Evolutionary conservation across 2,888 invertebrate genomes (phyloP).

Genomic region (Ophion costatus): DNA sequence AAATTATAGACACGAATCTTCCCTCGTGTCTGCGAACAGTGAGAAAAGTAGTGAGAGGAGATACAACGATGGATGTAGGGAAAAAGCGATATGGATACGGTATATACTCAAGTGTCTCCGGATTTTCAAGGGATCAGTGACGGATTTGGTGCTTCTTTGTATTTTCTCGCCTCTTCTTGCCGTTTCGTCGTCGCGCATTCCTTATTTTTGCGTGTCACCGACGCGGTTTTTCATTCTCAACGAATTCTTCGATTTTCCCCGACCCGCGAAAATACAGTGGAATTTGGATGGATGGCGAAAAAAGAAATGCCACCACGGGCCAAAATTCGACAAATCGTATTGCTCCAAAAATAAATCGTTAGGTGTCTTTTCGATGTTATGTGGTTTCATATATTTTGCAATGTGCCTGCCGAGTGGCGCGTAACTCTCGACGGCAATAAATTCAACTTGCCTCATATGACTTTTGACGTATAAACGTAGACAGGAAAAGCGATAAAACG

Average conservation of each 20-base stretch:
- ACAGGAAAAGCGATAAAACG: no score
- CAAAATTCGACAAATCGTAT: not conserved
- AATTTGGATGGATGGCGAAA: not conserved
- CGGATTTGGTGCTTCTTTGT: slow-evolving; percentile 16
- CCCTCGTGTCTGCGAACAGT: not conserved
- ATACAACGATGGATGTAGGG: not conserved
- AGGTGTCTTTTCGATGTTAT: no score
- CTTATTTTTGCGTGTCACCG: not conserved
- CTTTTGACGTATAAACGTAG: no score
- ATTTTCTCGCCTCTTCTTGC: slow-evolving; percentile 12
- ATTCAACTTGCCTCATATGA: no score
- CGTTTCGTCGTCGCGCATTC: not conserved
- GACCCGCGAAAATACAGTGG: not conserved
- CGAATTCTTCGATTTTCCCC: not conserved
- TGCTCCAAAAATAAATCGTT: no score
- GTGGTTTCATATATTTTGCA: no score
- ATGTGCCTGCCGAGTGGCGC: no score
- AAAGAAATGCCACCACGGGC: not conserved
- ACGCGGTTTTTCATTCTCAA: not conserved
- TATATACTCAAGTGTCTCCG: slow-evolving; percentile 42
- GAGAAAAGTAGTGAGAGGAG: not conserved
- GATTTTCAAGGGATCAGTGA: slow-evolving; percentile 30
- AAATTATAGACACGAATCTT: not conserved
- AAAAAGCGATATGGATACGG: slow-evolving; percentile 20
- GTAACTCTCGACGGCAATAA: no score